phyloP scores from a whole-genome alignment of 2,113 vertebrate species.

The Macrotis lagotis region DNA sequence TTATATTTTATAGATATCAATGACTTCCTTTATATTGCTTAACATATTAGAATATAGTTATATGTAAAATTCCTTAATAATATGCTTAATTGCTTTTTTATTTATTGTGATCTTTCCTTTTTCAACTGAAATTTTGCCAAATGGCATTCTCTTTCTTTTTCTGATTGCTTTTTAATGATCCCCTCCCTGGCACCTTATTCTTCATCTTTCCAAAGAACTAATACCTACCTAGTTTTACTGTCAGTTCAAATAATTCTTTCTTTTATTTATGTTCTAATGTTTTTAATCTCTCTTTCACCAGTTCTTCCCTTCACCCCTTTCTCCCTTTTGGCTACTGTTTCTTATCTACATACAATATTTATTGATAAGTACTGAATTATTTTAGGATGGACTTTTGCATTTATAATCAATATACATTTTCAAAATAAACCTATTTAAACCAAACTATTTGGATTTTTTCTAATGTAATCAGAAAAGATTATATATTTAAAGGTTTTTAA shows the following conservation, averaged over 20 bases:
- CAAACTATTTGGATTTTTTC: slow-evolving; percentile 7
- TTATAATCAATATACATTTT: not conserved
- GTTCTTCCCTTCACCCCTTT: not conserved
- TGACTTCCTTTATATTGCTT: not conserved
- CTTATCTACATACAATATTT: not conserved
- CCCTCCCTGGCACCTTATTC: not conserved
- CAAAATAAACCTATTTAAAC: not conserved
- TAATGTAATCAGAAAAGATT: slow-evolving; percentile 22
- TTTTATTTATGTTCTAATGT: not conserved
- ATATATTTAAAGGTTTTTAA: not conserved
- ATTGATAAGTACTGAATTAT: not conserved
- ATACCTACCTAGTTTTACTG: not conserved
- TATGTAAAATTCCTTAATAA: not conserved
- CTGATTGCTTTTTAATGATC: not conserved
- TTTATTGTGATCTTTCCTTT: not conserved
- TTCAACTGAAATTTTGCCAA: not conserved
- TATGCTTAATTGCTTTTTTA: not conserved
- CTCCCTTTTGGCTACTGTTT: not conserved
- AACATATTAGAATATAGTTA: not conserved
- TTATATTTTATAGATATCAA: not conserved
- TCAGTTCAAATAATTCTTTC: not conserved
- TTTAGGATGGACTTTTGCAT: not conserved
- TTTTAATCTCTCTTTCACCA: not conserved
- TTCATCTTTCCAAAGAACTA: not conserved
- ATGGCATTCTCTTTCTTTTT: not conserved